These are phyloP conservation scores for Mechanitis messenoides DNA, from an alignment of 2,888 invertebrate genomes.

Conservation along the genomic window DNA sequence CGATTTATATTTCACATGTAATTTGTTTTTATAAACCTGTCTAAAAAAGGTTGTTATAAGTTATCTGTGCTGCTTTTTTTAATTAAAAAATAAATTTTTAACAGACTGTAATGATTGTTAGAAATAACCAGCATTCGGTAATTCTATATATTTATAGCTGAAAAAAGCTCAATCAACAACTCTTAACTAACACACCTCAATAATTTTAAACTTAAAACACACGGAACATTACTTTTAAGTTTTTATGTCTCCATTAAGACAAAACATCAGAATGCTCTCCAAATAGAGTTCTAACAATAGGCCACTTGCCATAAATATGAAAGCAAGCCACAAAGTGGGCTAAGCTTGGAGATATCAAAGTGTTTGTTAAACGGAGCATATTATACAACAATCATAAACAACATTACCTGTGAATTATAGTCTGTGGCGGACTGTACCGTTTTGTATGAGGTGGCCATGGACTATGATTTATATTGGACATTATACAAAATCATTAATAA, in stretches of 20 bases:
- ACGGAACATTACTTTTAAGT: not conserved
- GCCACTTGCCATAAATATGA: slow-evolving; percentile 4
- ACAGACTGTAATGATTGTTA: too few species aligned
- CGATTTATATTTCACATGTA: too few species aligned
- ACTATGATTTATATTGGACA: not conserved
- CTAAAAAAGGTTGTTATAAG: too few species aligned
- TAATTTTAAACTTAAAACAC: slow-evolving; percentile 1
- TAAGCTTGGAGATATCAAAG: slow-evolving; percentile 27
- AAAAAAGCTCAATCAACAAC: not conserved
- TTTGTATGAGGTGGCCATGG: slow-evolving; percentile 47
- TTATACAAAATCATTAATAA: not conserved
- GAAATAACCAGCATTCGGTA: too few species aligned
- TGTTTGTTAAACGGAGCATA: slow-evolving; percentile 38
- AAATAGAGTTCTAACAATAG: slow-evolving; percentile 6
- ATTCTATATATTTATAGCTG: too few species aligned
- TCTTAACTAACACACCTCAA: not conserved
- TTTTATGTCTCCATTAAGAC: slow-evolving; percentile 5
- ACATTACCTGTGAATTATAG: slow-evolving; percentile 68
- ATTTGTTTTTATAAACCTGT: too few species aligned
- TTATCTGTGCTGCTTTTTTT: too few species aligned
- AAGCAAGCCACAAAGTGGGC: slow-evolving; percentile 7
- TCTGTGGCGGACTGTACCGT: slow-evolving; percentile 44
- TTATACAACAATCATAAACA: slow-evolving; percentile 48
- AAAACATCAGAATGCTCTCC: slow-evolving; percentile 2
- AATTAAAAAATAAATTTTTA: too few species aligned